Percentiles rank a stretch among this genome's conserved stretches.
Evolutionary conservation across 2,797 vertebrate species (phyloP).

Genomic region (Melopsittacus undulatus): DNA sequence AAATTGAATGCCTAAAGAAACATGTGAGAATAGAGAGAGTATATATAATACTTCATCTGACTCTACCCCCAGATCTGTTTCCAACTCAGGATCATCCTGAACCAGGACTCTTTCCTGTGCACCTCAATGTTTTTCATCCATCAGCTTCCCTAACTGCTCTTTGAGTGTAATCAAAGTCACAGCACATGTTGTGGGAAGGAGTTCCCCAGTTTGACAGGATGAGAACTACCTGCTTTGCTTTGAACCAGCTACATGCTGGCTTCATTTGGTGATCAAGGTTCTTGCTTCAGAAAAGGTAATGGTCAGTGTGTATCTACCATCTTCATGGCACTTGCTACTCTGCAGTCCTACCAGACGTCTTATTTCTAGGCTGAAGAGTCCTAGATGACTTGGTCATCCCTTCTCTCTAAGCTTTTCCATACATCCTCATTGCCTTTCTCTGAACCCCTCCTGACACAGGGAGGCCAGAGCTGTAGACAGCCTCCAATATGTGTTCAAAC

Average conservation of each 20-base stretch:
- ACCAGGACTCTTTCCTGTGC: not conserved
- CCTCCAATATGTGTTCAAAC: not conserved
- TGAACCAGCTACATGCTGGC: not conserved
- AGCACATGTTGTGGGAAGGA: not conserved
- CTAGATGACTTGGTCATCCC: not conserved
- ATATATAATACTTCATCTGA: not conserved
- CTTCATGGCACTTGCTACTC: not conserved
- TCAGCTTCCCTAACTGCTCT: rapidly evolving
- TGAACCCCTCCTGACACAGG: not conserved
- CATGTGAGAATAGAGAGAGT: not conserved
- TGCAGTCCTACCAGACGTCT: not conserved
- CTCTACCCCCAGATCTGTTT: not conserved
- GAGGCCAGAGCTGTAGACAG: not conserved
- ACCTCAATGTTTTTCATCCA: not conserved
- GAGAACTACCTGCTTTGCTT: not conserved
- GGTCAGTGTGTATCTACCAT: not conserved
- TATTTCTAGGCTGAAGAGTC: not conserved
- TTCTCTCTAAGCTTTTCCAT: not conserved
- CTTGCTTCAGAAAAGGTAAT: not conserved
- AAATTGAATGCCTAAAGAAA: not conserved
- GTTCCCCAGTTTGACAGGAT: not conserved
- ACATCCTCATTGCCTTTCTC: not conserved
- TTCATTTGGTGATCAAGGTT: not conserved
- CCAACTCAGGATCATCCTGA: not conserved
- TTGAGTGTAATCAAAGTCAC: not conserved